Evolutionary conservation across 2,888 invertebrate genomes (phyloP), one percentile per base, ranked within the genome.

Genomic region (Clostera curtula): DNA sequence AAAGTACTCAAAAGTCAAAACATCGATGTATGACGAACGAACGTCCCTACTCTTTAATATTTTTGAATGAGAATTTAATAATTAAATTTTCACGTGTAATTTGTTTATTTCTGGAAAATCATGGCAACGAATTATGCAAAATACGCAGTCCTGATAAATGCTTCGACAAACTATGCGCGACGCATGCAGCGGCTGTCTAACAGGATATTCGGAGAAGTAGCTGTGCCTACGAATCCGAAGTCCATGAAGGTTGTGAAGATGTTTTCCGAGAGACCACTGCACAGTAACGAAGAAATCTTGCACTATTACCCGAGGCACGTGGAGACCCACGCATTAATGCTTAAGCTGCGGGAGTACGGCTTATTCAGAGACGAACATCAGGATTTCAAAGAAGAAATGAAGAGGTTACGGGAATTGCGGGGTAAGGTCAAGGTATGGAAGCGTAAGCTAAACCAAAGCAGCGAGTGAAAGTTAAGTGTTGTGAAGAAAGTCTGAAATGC

Each of bases 361-460:
- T 75, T 95, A 3, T 95, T 85, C 67, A 86, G 95, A 32, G 95
- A 96, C 57, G 96, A 96, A 62, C 96, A 96, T 70, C 86, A 90
- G 58, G 96, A 96, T 71, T 96, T 95, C 58, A 90, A 89, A 46
- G 95, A 96, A 25, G 96, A 96, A 75, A 94, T 93, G 89, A 86
- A 86, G 43, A 85, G 95, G 31, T 73, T 93, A 48, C 84, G 92
- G 30, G 89, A 86, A 31, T 77, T 96, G 8, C 77, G 94, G 31
- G 96, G 96, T 5, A 96, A 95, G 66, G 86, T 86, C 1, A 83
- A 87, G 33, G 77, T 77, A 9, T 82, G 79, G 80, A 62, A 53
- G 19, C 77, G 87, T 24, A 80, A 84, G 31, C 75, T 85, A 26
- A 80, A 85, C 12, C 46, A 61, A 9, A 59, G 56, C 5, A 48